These are phyloP conservation scores for Helostoma temminkii DNA, from an alignment of 2,797 vertebrate species.

Conservation along the genomic window DNA sequence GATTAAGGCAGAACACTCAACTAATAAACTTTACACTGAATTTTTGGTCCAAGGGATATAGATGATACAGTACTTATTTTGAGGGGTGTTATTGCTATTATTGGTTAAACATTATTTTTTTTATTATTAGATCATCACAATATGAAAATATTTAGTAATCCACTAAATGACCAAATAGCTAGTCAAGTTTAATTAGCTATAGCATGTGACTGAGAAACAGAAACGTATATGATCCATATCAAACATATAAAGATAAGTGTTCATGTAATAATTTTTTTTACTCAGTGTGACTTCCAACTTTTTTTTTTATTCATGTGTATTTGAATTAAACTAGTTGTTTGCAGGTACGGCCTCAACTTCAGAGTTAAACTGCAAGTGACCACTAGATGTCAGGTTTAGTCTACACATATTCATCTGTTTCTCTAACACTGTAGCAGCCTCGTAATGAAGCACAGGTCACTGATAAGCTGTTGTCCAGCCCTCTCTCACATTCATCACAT, in stretches of 20 bases:
- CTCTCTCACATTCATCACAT: slow-evolving; percentile 4
- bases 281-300: neutral
- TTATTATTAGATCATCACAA: too few species aligned
- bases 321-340: neutral
- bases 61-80: too few species aligned
- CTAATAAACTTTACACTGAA: too few species aligned
- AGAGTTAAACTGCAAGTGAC: slow-evolving; percentile 17
- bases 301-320: neutral
- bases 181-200: too few species aligned
- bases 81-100: neutral
- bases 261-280: neutral
- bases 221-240: too few species aligned
- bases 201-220: too few species aligned
- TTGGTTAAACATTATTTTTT: too few species aligned
- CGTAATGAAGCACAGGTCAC: neutral
- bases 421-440: neutral
- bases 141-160: too few species aligned
- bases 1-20: neutral
- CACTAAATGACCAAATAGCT: too few species aligned
- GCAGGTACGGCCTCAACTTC: neutral
- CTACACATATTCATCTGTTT: slow-evolving; percentile 26
- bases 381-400: slow-evolving; percentile 77
- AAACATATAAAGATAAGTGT: too few species aligned
- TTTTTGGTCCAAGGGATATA: too few species aligned
- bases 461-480: neutral